These are phyloP conservation scores for Eristalinus aeneus DNA, from an alignment of 2,888 invertebrate genomes.

Conservation along the genomic window DNA sequence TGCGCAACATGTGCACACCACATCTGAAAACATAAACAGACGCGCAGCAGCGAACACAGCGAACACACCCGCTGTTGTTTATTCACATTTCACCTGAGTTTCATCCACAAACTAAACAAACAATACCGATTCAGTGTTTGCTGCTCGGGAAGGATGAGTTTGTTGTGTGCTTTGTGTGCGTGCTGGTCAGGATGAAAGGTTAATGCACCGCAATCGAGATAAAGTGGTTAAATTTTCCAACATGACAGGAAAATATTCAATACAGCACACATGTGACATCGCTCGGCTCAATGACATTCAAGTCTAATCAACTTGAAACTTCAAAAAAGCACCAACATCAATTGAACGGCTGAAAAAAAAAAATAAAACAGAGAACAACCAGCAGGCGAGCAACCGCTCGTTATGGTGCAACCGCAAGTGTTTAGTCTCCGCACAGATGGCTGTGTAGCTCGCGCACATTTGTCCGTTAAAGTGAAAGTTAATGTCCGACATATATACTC, in stretches of 20 bases:
- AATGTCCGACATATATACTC: conserved; percentile 28
- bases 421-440: conserved; percentile 18
- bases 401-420: conserved; percentile 50
- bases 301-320: conserved; percentile 58
- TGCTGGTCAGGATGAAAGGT: conserved; percentile 18
- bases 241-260: conserved; percentile 30
- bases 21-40: conserved; percentile 40
- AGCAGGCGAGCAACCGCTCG: conserved; percentile 8
- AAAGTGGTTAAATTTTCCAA: conserved; percentile 51
- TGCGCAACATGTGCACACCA: conserved; percentile 42
- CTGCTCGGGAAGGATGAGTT: neutral
- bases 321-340: conserved; percentile 23
- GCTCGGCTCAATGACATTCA: conserved; percentile 5
- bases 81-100: conserved; percentile 46
- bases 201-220: conserved; percentile 45
- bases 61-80: conserved; percentile 17
- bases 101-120: conserved; percentile 32
- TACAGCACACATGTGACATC: conserved; percentile 48
- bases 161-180: neutral
- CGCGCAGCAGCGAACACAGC: neutral
- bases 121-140: conserved; percentile 20
- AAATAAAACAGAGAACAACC: conserved; percentile 19
- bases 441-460: neutral
- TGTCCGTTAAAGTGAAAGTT: conserved; percentile 39
- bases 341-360: neutral